Evolutionary conservation across 92 coral and sea anemone genomes (phyloP), one percentile per base, ranked within the genome.

Genomic region (Nematostella vectensis): DNA sequence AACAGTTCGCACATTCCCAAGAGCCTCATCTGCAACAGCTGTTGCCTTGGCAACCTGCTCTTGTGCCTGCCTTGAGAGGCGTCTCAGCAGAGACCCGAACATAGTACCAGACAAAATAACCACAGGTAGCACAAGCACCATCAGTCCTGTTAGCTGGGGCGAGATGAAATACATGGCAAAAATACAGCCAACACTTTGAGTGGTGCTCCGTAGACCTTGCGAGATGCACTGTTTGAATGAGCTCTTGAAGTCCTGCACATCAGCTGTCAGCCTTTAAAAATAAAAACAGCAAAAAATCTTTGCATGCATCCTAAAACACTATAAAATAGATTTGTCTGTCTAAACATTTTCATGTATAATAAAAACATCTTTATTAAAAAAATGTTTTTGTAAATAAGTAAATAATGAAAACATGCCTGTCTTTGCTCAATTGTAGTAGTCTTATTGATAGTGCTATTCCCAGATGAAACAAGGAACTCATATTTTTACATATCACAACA

Each of bases 11-110:
- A 86, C 96, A 68, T 91, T 91, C 27, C 98, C 98, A 16, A 91
- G 71, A 6, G 98, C 89, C 70, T 91, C 98, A 54, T 86, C 89
- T 27, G 98, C 98, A 16, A 91, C 78, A 6, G 91, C 96, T 54
- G 89, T 87, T 69, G 98, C 98, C 77, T 73, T 82, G 50, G 96
- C 91, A 68, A 86, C 83, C 59, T 91, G 98, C 44, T 83, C 91
- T 48, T 91, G 98, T 13, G 98, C 98, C 50, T 76, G 85, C 37
- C 79, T 78, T 31, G 98, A 91, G 27, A 91, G 72, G 56, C 68
- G 67, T 37, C 98, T 68, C 55, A 91, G 69, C 24, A 88, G 58
- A 11, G 98, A 91, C 27, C 98, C 98, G 64, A 91, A 73, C 36
- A 91, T 37, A 24, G 98, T 86, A 10, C 98, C 98, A 29, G 77